Evolutionary conservation across 2,888 invertebrate genomes (phyloP).

Genomic region (Linnaemya vulpina): DNA sequence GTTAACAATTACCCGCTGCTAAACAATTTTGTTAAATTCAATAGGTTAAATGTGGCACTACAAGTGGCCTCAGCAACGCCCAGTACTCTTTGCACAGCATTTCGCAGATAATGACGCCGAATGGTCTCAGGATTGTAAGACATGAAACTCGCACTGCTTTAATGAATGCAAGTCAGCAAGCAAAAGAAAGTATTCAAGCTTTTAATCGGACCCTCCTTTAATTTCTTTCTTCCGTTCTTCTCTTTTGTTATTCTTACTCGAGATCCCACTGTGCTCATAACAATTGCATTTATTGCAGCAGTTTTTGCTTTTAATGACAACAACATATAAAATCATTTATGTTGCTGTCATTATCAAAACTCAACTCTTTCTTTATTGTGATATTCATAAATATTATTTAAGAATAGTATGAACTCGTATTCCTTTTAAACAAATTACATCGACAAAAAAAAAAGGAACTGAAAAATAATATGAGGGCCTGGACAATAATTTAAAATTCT

Average conservation of each 20-base stretch:
- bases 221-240: not conserved
- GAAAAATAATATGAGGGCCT: slow-evolving; percentile 56
- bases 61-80: not conserved
- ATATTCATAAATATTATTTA: slow-evolving; percentile 37
- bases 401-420: slow-evolving; percentile 37
- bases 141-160: not conserved
- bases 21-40: too few relatives aligned
- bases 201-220: not conserved
- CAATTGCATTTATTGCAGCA: slow-evolving; percentile 24
- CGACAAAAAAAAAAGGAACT: slow-evolving; percentile 19
- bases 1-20: too few relatives aligned
- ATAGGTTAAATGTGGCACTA: too few relatives aligned
- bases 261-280: slow-evolving; percentile 5
- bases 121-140: not conserved
- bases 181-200: not conserved
- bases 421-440: slow-evolving; percentile 50
- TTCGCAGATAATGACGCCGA: too few relatives aligned
- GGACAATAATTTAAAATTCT: slow-evolving; percentile 66
- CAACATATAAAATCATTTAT: slow-evolving; percentile 33
- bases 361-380: slow-evolving; percentile 48
- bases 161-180: not conserved
- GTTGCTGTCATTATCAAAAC: slow-evolving; percentile 17
- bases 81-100: too few relatives aligned
- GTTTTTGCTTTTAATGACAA: slow-evolving; percentile 19
- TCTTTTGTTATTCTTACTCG: not conserved